Evolutionary conservation across 2,113 vertebrate species (phyloP).

Genomic region (Hipposideros armiger): DNA sequence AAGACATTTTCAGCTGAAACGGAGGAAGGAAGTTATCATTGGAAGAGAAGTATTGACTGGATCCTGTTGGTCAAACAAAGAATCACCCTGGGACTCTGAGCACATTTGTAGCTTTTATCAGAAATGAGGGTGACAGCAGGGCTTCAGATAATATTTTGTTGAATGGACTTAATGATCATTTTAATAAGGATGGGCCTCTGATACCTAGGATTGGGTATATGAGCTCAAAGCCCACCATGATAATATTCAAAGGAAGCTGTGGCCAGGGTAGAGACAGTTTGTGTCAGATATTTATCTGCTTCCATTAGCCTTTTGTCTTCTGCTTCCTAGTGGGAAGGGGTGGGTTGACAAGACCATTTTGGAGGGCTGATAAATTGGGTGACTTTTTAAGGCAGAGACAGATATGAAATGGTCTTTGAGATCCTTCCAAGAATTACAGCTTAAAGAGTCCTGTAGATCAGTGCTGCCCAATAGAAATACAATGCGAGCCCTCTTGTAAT

Average conservation of each 20-base stretch:
- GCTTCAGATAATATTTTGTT: background rate
- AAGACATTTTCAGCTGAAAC: background rate
- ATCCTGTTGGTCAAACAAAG: background rate
- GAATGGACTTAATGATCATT: background rate
- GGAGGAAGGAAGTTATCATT: background rate
- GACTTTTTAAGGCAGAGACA: background rate
- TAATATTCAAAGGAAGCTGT: background rate
- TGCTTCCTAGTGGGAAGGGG: background rate
- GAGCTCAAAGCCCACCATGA: background rate
- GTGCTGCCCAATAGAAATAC: fast-evolving
- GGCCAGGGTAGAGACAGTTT: background rate
- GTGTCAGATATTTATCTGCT: background rate
- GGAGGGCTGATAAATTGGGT: background rate
- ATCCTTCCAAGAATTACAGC: background rate
- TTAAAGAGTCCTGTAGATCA: too few species aligned
- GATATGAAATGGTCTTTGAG: background rate
- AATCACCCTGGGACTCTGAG: background rate
- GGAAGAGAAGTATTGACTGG: background rate
- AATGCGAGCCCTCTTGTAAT: background rate
- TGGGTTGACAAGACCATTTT: background rate
- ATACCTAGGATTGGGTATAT: background rate
- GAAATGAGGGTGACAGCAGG: background rate
- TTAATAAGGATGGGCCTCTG: background rate
- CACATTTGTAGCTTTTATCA: background rate
- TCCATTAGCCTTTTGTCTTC: background rate